phyloP scores from a whole-genome alignment of 2,797 vertebrate species.

The Rhabdophis nuchalis region DNA sequence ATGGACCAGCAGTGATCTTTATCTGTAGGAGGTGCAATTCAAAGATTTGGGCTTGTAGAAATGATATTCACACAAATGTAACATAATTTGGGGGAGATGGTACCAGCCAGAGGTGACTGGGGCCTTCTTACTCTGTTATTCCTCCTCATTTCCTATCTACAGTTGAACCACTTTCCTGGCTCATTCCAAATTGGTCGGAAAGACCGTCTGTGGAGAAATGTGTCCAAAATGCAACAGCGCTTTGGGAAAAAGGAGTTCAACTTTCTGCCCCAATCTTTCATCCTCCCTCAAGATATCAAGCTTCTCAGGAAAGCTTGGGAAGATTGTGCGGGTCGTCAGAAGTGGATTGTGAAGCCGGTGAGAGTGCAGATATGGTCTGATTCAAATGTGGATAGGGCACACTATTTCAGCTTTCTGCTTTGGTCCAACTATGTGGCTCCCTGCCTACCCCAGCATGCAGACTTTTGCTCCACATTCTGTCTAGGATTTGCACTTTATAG shows the following conservation, averaged over 20 bases:
- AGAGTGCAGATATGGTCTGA: conserved; percentile 29
- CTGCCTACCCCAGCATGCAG: not conserved
- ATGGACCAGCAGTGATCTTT: not conserved
- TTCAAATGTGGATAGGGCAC: not conserved
- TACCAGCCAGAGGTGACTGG: not conserved
- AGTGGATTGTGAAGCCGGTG: conserved; percentile 98
- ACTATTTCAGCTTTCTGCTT: too few species aligned
- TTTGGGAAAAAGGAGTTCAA: conserved; percentile 91
- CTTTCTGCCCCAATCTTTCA: conserved; percentile 92
- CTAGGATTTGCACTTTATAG: not conserved
- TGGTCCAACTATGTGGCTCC: not conserved
- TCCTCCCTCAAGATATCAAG: conserved; percentile 94
- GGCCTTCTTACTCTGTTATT: not conserved
- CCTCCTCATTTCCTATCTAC: conserved; percentile 26
- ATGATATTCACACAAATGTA: too few species aligned
- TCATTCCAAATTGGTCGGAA: conserved; percentile 98
- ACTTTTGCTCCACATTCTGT: not conserved
- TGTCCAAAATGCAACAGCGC: conserved; percentile 88
- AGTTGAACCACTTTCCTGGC: conserved; percentile 97
- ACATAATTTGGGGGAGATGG: not conserved
- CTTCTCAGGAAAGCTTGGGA: conserved; percentile 91
- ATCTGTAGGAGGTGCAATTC: not conserved
- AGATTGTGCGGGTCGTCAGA: conserved; percentile 80
- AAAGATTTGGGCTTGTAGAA: not conserved
- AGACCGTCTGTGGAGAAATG: conserved; percentile 92